Evolutionary conservation across 1,140 invertebrate genomes (phyloP).

Genomic region (Temnothorax longispinosus): DNA sequence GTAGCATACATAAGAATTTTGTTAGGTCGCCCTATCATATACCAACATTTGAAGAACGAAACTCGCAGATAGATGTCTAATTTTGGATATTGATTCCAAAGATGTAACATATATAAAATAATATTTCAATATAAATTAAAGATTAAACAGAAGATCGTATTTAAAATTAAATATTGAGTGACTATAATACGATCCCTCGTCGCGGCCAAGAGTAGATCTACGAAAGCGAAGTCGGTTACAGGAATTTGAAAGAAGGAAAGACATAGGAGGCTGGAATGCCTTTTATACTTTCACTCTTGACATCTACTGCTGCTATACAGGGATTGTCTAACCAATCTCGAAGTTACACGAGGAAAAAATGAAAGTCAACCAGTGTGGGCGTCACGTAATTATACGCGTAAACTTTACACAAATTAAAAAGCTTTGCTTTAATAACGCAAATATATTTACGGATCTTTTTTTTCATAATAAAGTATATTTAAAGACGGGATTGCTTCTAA

Average conservation of each 20-base stretch:
- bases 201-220: background rate
- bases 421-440: background rate
- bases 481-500: background rate
- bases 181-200: background rate
- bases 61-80: background rate
- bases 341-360: constrained; percentile 61
- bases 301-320: background rate
- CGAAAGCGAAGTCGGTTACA: background rate
- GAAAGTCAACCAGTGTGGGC: constrained; percentile 51
- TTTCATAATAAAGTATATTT: background rate
- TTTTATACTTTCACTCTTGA: constrained; percentile 69
- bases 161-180: background rate
- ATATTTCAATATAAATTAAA: background rate
- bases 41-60: background rate
- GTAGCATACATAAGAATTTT: background rate
- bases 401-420: constrained; percentile 26
- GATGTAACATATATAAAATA: background rate
- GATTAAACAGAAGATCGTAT: background rate
- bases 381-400: constrained; percentile 23
- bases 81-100: background rate
- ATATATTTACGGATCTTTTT: background rate
- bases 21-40: background rate
- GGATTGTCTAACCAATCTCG: constrained; percentile 40
- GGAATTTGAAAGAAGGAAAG: constrained; percentile 44
- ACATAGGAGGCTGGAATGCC: background rate